Evolutionary conservation across 2,113 vertebrate species (phyloP).

Genomic region (Otis tarda): DNA sequence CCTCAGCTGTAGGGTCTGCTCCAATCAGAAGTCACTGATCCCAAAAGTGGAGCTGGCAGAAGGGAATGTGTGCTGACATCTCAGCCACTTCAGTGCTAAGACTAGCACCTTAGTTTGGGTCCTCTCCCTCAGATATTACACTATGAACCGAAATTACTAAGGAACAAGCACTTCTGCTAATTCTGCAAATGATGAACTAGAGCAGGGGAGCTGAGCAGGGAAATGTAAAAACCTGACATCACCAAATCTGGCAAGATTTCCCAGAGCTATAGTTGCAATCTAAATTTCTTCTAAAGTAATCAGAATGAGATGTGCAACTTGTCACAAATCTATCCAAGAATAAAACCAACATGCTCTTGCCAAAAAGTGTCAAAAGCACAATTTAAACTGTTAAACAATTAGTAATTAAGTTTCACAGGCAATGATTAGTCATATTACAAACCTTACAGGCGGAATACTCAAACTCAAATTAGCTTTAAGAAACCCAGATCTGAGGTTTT

Average conservation of each 20-base stretch:
- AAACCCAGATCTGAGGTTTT: not conserved
- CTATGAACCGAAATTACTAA: not conserved
- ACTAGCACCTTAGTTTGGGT: not conserved
- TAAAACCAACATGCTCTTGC: not conserved
- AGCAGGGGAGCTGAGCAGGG: not conserved
- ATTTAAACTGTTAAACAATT: not conserved
- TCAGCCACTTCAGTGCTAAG: not conserved
- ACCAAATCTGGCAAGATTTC: not conserved
- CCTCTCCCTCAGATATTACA: not conserved
- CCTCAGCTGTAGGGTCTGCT: not conserved
- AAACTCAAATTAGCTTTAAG: constrained; percentile 3
- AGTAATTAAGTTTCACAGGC: not conserved
- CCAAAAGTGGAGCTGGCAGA: not conserved
- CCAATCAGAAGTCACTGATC: constrained; percentile 13
- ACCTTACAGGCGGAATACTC: not conserved
- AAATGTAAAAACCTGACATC: not conserved
- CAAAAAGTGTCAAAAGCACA: not conserved
- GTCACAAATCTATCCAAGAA: not conserved
- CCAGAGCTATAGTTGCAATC: not conserved
- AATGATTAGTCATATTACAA: not conserved
- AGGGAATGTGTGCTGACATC: not conserved
- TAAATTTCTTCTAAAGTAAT: not conserved
- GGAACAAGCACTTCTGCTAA: not conserved
- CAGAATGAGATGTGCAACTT: not conserved
- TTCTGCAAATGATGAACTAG: not conserved